Base-by-base conservation (phyloP, 2,888 invertebrate genomes). In the Synanthedon vespiformis region DNA sequence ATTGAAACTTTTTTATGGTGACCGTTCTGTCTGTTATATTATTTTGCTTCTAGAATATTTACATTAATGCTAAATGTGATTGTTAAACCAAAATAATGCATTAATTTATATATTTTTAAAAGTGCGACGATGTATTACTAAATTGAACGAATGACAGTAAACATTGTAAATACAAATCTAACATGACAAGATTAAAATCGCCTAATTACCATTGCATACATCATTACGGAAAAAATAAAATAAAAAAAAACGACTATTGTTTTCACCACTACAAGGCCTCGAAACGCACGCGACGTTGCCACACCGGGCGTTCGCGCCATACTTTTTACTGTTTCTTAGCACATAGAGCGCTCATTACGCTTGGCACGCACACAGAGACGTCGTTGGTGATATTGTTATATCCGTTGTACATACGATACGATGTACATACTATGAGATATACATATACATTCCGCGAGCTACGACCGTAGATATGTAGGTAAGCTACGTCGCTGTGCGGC, bases 301-400 rank as follows among this genome's bases (percentile, higher is more conserved):
- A 71, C 70, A 72, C 75, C 59, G 79, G 71, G 73, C 80, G 74
- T 79, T 79, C 84, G 84, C 86, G 86, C 87, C 86, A 83, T 88
- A 88, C 89, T 88, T 89, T 88, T 88, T 88, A 88, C 88, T 89
- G 89, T 89, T 89, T 86, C 88, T 88, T 82, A 78, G 80, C 80
- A 84, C 83, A 86, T 86, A 88, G 85, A 82, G 72, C 82, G 80
- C 84, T 85, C 86, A 84, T 86, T 83, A 84, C 85, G 77, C 69
- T 61, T 34, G 58, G 56, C 63, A 68, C 69, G 62, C 70, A 69
- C 68, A 68, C 66, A 65, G 51, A 54, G 58, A 56, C 59, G 53
- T 49, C 61, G 54, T 52, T 58, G 53, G 67, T 69, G 73, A 77
- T 80, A 79, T 83, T 82, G 83, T 83, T 80, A 77, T 81, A 77